Evolutionary conservation across 35 echinoderm and acorn worm genomes (phyloP), one percentile per base, ranked within the genome.

Genomic region (Patiria miniata): DNA sequence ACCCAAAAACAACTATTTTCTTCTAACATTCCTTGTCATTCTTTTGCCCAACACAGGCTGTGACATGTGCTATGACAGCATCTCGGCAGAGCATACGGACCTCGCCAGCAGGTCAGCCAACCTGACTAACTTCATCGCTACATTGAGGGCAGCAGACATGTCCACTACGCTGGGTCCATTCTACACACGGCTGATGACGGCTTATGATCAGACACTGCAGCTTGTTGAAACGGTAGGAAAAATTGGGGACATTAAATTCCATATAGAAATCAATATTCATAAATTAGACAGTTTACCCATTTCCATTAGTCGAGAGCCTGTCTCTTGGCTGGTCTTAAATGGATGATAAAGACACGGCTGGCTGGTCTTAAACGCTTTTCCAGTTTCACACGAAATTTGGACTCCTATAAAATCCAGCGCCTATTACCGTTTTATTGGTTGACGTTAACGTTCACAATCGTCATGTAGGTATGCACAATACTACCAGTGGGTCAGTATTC

Each of bases 21-120:
- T 32, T 2, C 8, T 23, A 69, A 32, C 22, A 73, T 32, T 82
- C 22, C 8, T 87, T 5, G 10, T 51, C 7, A 10, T 40, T 82
- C 37, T 39, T 78, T 38, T 83, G 16, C 65, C 19, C 47, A 37
- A 47, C 56, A 22, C 69, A 97, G 95, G 65, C 8, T 97, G 95
- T 91, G 85, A 90, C 39, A 53, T 58, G 9, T 97, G 95, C n/a
- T 97, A 97, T 28, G 82, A 93, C 77, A 65, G 85, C 8, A 89
- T 97, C 57, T 51, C 85, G 33, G 86, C 85, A 2, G 37, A 53
- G 36, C 83, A 91, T 81, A 28, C 68, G 16, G 47, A 39, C 38
- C 61, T 91, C 8, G 50, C 39, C 1, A 61, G 36, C 0, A 23
- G 40, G 15, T 61, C 47, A 33, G 3, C 37, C 7, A 86, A 88